phyloP scores from a whole-genome alignment of 2,797 vertebrate species.

The Paguma larvata region DNA sequence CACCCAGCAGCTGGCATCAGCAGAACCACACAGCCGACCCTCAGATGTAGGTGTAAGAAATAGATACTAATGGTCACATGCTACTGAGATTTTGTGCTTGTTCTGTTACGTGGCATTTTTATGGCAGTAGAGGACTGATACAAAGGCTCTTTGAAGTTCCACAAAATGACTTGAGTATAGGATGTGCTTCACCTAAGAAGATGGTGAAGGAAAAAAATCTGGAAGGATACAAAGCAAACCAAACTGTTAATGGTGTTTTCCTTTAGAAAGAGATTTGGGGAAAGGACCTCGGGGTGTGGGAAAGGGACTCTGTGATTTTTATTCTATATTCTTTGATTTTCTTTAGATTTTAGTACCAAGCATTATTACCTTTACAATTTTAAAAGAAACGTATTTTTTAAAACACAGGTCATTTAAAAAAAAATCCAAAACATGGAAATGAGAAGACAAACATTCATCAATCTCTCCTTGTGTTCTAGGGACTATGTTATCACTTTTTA shows the following conservation, averaged over 20 bases:
- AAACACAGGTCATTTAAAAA: neutral
- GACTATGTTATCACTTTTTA: neutral
- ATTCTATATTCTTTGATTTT: neutral
- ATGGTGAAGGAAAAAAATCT: neutral
- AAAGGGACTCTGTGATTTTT: neutral
- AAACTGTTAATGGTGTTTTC: neutral
- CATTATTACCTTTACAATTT: slow-evolving; percentile 2
- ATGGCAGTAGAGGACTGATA: neutral
- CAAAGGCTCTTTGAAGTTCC: slow-evolving; percentile 15
- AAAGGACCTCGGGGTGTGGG: neutral
- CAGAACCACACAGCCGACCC: neutral
- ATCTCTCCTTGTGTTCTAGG: neutral
- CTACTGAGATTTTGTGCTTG: neutral
- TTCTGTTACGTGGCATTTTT: neutral
- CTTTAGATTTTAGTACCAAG: neutral
- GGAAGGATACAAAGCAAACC: neutral
- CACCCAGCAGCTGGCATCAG: neutral
- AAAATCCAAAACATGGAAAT: neutral
- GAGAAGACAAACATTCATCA: neutral
- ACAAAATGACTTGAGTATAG: neutral
- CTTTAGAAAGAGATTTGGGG: neutral
- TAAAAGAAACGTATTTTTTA: neutral
- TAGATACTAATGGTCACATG: neutral
- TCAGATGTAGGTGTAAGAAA: neutral
- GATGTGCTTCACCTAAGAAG: neutral